Percentiles rank a stretch among this genome's conserved stretches.
Evolutionary conservation across 2,113 vertebrate genomes (phyloP).

Genomic region (Numida meleagris): DNA sequence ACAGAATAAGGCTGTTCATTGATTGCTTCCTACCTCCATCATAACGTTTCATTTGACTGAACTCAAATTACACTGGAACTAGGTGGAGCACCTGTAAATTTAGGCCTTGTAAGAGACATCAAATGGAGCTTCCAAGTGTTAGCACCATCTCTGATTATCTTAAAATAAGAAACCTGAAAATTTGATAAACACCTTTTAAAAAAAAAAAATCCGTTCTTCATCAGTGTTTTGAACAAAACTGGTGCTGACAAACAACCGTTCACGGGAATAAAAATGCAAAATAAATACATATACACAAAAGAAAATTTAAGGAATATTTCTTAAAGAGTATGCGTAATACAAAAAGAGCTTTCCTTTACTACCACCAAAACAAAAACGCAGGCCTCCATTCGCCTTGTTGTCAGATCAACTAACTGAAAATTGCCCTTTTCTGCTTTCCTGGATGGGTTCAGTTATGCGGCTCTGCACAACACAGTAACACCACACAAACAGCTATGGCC

Average conservation of each 20-base stretch:
- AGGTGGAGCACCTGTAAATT: background rate
- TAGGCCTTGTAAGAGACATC: background rate
- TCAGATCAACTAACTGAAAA: background rate
- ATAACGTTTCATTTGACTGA: background rate
- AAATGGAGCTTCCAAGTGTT: background rate
- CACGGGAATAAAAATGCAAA: background rate
- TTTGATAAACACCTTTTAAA: background rate
- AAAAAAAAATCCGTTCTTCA: background rate
- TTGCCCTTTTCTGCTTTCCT: background rate
- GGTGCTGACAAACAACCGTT: background rate
- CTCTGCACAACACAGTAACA: background rate
- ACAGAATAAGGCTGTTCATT: constrained; percentile 26
- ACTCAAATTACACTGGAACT: background rate
- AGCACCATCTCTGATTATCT: background rate
- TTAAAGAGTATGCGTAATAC: background rate
- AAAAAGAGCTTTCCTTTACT: background rate
- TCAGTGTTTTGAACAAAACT: background rate
- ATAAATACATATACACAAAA: background rate
- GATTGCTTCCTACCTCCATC: constrained; percentile 42
- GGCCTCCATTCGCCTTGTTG: background rate
- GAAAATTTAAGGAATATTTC: background rate
- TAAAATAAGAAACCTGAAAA: constrained; percentile 21
- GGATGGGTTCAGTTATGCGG: background rate
- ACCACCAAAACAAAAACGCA: background rate
- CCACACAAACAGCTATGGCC: background rate